Evolutionary conservation across 2,113 vertebrate genomes (phyloP).

Genomic region (Syngnathus scovelli): DNA sequence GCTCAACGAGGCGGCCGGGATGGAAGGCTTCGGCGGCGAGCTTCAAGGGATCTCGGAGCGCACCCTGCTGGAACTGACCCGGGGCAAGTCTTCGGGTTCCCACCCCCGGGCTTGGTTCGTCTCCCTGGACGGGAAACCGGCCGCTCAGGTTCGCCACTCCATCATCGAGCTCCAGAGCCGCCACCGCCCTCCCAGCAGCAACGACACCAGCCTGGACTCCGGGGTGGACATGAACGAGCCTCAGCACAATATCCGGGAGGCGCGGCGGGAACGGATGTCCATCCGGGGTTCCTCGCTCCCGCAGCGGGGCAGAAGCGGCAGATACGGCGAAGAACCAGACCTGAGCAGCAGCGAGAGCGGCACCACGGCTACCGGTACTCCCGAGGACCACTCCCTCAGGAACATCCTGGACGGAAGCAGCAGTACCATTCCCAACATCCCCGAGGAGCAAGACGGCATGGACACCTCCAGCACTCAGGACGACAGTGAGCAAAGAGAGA

Average conservation of each 20-base stretch:
- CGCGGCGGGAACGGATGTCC: conserved; percentile 81
- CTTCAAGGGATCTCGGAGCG: conserved; percentile 93
- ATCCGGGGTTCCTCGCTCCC: conserved; percentile 74
- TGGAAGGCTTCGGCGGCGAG: conserved; percentile 80
- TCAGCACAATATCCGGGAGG: conserved; percentile 72
- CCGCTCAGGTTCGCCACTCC: conserved; percentile 88
- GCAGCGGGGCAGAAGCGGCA: conserved; percentile 49
- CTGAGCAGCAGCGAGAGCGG: conserved; percentile 91
- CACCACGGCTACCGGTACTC: conserved; percentile 81
- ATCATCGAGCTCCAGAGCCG: conserved; percentile 86
- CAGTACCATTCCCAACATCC: conserved; percentile 68
- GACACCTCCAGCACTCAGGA: conserved; percentile 70
- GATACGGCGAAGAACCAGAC: conserved; percentile 79
- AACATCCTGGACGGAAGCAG: conserved; percentile 78
- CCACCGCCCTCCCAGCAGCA: conserved; percentile 83
- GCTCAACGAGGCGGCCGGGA: conserved; percentile 85
- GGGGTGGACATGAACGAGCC: conserved; percentile 97
- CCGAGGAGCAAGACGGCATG: conserved; percentile 68
- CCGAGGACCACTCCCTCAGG: conserved; percentile 82
- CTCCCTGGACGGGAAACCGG: conserved; percentile 88
- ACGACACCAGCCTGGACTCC: conserved; percentile 93
- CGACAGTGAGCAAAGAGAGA: conserved; percentile 69
- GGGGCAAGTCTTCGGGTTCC: conserved; percentile 80
- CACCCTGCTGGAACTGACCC: conserved; percentile 83
- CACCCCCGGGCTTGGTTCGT: conserved; percentile 92